Percentiles rank a stretch among this genome's conserved stretches.
Conservation (phyloP, 2,113 vertebrate genomes). For the Amblyornis subalaris region DNA sequence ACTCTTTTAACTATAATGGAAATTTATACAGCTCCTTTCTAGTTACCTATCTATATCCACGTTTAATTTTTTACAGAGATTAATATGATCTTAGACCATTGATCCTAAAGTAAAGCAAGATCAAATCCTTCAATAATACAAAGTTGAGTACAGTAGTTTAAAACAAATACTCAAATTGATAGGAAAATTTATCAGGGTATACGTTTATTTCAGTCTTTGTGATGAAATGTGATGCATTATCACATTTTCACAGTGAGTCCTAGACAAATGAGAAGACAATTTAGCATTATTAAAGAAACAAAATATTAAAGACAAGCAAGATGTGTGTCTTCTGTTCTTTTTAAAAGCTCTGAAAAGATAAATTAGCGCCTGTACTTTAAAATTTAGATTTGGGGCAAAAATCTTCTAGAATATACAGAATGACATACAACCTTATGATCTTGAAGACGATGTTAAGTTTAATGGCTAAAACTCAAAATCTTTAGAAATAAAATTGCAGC, state of each 20-base stretch:
- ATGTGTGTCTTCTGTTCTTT: neutral
- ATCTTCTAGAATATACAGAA: neutral
- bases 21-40: neutral
- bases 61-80: neutral
- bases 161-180: neutral
- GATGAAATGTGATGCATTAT: neutral
- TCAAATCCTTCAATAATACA: neutral
- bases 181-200: neutral
- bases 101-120: neutral
- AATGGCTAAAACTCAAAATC: neutral
- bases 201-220: neutral
- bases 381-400: neutral
- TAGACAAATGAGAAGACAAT: neutral
- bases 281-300: neutral
- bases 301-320: neutral
- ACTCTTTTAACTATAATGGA: neutral
- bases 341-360: neutral
- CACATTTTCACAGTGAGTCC: neutral
- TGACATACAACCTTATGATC: neutral
- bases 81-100: fast-evolving
- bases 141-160: neutral
- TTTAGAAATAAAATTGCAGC: neutral
- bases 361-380: neutral
- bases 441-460: neutral
- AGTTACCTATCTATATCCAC: neutral